Base-by-base conservation (phyloP, 2,888 invertebrate genomes). In the Eupithecia subfuscata region DNA sequence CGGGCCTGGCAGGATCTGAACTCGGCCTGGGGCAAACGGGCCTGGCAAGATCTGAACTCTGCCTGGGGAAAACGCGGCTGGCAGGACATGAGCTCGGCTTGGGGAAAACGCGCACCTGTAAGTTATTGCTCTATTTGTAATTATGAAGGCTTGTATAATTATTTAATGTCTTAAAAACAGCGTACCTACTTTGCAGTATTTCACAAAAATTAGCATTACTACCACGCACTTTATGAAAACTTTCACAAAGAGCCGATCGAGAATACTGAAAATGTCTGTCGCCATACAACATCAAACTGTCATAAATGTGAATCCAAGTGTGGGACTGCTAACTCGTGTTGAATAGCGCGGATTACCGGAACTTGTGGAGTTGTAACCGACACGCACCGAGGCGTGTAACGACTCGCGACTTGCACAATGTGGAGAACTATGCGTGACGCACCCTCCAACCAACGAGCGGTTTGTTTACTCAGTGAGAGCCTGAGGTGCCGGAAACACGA, bases 41-140 rank as follows among this genome's bases (percentile, higher is more conserved):
- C 92, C 4, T 96, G 96, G 96, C 92, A 92, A 77, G 96, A 95
- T 83, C 84, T 96, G 75, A 95, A 95, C 84, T 87, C 91, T 0
- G 85, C 94, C 9, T 96, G 95, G 96, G 96, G 96, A 52, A 96
- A 96, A 84, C 89, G 96, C 48, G 96, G 91, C 25, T 96, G 96
- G 96, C 94, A 95, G 81, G 95, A 95, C 82, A 87, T 95, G 84
- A 92, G 89, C 84, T 89, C 91, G 0, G 93, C 94, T 18, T 96
- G 96, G 96, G 96, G 96, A 70, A 96, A 96, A 79, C 89, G 96
- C 84, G 95, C 87, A 88, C 91, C 91, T 80, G 92, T 92, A 76
- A 89, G 91, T 90, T 34, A 16, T 40, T 12, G 5, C 65, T 37
- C 18, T n/a, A 40, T n/a, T 34, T 34, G n/a, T n/a, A 52, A 56